A percentile compares a stretch with the other conserved stretches of the same genome.
phyloP scores from a whole-genome alignment of 2,888 invertebrate species.

The Drosophila gaucha region DNA sequence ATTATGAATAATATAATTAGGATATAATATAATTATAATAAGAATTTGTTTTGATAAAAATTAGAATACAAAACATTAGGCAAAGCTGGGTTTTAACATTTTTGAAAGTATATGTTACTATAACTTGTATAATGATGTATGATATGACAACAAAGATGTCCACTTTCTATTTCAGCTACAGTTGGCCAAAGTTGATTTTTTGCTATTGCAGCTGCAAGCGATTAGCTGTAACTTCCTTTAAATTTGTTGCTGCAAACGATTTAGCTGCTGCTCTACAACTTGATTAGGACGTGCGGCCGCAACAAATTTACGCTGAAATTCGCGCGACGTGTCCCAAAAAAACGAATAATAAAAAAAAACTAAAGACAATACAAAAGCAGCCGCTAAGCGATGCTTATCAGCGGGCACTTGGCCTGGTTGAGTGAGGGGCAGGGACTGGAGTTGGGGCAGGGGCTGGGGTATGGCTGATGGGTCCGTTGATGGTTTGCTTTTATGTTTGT shows the following conservation, averaged over 20 bases:
- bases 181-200: no score
- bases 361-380: slow-evolving; percentile 29
- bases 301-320: slow-evolving; percentile 67
- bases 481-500: slow-evolving; percentile 56
- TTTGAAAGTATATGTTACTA: no score
- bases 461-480: slow-evolving; percentile 50
- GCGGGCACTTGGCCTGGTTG: slow-evolving; percentile 24
- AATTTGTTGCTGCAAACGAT: slow-evolving; percentile 26
- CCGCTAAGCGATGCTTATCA: slow-evolving; percentile 33
- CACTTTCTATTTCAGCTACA: slow-evolving; percentile 12
- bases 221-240: slow-evolving; percentile 56
- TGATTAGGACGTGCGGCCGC: slow-evolving; percentile 54
- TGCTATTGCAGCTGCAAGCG: slow-evolving; percentile 67
- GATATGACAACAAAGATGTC: background rate
- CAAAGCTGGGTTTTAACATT: background rate
- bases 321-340: slow-evolving; percentile 30
- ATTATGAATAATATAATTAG: no score
- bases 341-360: slow-evolving; percentile 2
- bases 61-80: no score
- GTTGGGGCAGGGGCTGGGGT: slow-evolving; percentile 6
- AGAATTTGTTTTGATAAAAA: no score
- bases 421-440: background rate
- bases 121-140: background rate
- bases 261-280: slow-evolving; percentile 41
- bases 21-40: no score